These are phyloP conservation scores for Unio pictorum DNA, from an alignment of 2,888 invertebrate genomes.

Conservation along the genomic window DNA sequence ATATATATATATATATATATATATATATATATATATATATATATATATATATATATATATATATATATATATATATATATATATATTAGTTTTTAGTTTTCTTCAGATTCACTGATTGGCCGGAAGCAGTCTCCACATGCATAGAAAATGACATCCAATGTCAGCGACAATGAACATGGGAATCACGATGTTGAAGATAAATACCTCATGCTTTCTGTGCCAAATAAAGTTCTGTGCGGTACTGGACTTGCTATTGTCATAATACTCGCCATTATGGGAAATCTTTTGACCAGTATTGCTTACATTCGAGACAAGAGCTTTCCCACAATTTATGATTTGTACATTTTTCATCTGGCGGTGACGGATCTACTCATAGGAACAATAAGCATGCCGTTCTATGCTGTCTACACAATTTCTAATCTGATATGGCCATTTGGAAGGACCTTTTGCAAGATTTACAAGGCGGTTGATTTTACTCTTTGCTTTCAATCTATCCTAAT, in stretches of 20 bases:
- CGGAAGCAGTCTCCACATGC: not conserved
- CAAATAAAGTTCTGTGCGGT: conserved; percentile 15
- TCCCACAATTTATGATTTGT: conserved; percentile 44
- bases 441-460: conserved; percentile 48
- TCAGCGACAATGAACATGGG: not conserved
- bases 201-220: conserved; percentile 3
- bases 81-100: no score
- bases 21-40: no score
- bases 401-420: conserved; percentile 38
- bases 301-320: conserved; percentile 43
- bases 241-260: conserved; percentile 29
- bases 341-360: conserved; percentile 48
- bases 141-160: not conserved
- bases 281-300: conserved; percentile 43
- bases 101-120: not conserved
- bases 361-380: conserved; percentile 43
- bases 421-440: conserved; percentile 48
- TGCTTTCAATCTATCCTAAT: conserved; percentile 45
- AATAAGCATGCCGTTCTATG: conserved; percentile 51
- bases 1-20: no score
- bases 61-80: no score
- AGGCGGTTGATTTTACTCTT: conserved; percentile 44
- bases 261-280: conserved; percentile 42
- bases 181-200: conserved; percentile 7
- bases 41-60: no score